phyloP scores from a whole-genome alignment of 2,888 invertebrate genomes.

The Liposcelis brunnea region DNA sequence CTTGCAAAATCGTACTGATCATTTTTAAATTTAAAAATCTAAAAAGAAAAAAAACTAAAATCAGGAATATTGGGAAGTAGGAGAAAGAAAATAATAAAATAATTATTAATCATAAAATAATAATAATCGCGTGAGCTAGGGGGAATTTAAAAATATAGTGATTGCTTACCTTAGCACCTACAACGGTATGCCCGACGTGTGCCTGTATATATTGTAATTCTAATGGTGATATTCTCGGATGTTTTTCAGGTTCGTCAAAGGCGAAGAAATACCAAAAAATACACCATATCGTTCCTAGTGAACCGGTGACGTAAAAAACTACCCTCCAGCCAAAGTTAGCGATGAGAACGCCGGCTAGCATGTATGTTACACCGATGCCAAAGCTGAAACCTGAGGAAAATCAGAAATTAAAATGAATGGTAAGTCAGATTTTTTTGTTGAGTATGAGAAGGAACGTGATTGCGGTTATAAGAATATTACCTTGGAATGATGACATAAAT shows the following conservation, averaged over 20 bases:
- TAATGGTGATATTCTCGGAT: slow-evolving; percentile 45
- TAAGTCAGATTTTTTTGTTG: neutral
- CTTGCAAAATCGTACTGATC: too few species aligned
- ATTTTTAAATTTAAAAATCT: too few species aligned
- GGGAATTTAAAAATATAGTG: too few species aligned
- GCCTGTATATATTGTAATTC: slow-evolving; percentile 48
- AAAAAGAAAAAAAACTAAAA: too few species aligned
- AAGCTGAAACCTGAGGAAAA: slow-evolving; percentile 44
- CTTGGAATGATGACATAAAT: slow-evolving; percentile 61
- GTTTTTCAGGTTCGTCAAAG: slow-evolving; percentile 45
- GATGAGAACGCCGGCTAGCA: slow-evolving; percentile 49
- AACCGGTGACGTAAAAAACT: slow-evolving; percentile 52
- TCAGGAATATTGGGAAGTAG: too few species aligned
- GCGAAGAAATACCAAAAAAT: slow-evolving; percentile 49
- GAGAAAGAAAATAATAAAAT: too few species aligned
- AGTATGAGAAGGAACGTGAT: too few species aligned
- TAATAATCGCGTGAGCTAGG: too few species aligned
- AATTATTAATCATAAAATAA: too few species aligned
- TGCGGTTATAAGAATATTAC: too few species aligned
- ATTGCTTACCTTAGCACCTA: slow-evolving; percentile 27
- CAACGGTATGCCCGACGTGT: slow-evolving; percentile 35
- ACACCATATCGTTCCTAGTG: slow-evolving; percentile 45
- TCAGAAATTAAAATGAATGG: neutral
- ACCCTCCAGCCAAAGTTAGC: slow-evolving; percentile 47
- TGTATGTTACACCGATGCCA: slow-evolving; percentile 53